Base-by-base conservation (phyloP, 2,797 vertebrate species). In the Gymnoscopelus microlampas region DNA sequence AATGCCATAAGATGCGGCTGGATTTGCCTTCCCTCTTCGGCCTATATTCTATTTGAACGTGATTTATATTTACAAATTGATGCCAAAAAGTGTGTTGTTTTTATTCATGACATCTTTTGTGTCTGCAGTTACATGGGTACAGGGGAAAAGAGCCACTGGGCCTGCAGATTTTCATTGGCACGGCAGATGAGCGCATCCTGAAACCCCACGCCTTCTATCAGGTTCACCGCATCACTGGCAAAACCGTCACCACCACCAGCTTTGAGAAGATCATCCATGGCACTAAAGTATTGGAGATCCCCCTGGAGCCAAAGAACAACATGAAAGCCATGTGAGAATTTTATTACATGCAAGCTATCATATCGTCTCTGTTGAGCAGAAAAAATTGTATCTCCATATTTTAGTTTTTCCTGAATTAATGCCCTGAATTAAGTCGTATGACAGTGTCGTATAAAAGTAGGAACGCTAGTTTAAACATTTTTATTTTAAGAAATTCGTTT, bases 181-280 rank as follows among this genome's bases (percentile, higher is more conserved):
- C 98, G 0, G 98, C 98, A 0, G 98, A 99, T 0, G 98, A 99
- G 85, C 91, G 98, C 56, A 98, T 99, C 88, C 95, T 99, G 2
- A 98, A 99, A 76, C 98, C 98, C 0, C 98, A 99, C 0, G 98
- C 98, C 78, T 99, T 99, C 88, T 99, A 99, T 85, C 98, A 99
- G 88, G 98, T 99, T 24, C 98, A 99, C 82, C 96, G 98, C 79
- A 99, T 99, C 88, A 99, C 98, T 0, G 98, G 98, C n/a, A 99
- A 99, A 71, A 99, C 97, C 0, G 98, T 99, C 53, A 99, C 97
- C 50, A 99, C 98, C 90, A 98, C 95, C 92, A 99, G 98, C 92
- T 97, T 94, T 0, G 98, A 99, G 94, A 99, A 97, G 91, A 93
- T 97, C 0, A 76, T 98, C 49, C 91, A 95, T 68, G 95, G 96